Evolutionary conservation across 2,113 vertebrate species (phyloP).

Genomic region (Mus spicilegus): DNA sequence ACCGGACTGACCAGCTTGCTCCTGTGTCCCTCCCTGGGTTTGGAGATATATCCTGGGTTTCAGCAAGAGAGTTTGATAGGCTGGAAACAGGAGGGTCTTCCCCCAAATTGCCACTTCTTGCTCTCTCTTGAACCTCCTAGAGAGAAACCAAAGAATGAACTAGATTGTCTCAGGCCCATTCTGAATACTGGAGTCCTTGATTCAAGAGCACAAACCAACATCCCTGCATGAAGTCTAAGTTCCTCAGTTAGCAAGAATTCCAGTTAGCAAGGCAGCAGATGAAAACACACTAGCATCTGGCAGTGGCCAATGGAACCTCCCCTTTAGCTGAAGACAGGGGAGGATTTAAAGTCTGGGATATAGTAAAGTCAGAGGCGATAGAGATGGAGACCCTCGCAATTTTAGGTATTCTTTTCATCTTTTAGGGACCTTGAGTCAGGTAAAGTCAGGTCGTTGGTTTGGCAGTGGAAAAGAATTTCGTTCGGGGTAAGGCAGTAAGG

Average conservation of each 20-base stretch:
- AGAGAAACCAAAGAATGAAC: neutral
- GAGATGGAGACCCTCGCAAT: neutral
- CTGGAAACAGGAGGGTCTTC: neutral
- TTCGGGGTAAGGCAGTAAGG: neutral
- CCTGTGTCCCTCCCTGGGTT: neutral
- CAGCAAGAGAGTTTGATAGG: neutral
- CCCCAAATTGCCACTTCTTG: neutral
- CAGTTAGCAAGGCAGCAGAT: neutral
- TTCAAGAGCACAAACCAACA: neutral
- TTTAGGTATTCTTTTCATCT: neutral
- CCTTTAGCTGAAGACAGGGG: neutral
- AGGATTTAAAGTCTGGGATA: neutral
- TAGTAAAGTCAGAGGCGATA: neutral
- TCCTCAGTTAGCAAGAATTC: too few species aligned
- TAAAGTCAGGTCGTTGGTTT: neutral
- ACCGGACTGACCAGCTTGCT: neutral
- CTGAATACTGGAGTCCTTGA: too few species aligned
- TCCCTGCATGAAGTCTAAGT: rapidly evolving
- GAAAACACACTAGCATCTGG: neutral
- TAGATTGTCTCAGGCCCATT: neutral
- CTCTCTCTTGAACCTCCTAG: neutral
- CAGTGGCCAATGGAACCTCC: neutral
- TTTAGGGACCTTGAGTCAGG: neutral
- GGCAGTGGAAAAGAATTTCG: neutral
- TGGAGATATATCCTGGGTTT: neutral